phyloP scores from a whole-genome alignment of 2,113 vertebrate genomes.

The Amblyornis subalaris region DNA sequence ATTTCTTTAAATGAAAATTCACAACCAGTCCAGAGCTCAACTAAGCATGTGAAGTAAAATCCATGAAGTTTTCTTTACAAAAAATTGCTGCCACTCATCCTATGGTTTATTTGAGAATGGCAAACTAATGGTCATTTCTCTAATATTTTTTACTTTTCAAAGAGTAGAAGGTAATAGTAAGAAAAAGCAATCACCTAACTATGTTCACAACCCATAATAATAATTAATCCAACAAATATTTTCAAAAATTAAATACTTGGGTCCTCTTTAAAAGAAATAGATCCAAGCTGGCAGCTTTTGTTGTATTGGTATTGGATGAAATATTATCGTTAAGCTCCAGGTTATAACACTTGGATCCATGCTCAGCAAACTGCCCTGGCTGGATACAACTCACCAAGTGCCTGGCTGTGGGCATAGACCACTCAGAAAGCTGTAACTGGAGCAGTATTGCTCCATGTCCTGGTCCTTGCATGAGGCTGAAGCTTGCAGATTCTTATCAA shows the following conservation, averaged over 20 bases:
- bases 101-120: neutral
- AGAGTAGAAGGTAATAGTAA: neutral
- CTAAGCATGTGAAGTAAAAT: neutral
- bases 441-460: neutral
- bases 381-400: neutral
- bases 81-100: neutral
- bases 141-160: neutral
- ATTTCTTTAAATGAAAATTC: neutral
- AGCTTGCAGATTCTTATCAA: neutral
- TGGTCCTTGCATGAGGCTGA: neutral
- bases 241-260: neutral
- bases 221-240: neutral
- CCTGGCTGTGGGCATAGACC: neutral
- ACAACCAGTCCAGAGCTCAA: neutral
- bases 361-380: neutral
- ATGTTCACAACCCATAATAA: neutral
- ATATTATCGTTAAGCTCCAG: neutral
- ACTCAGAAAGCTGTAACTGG: neutral
- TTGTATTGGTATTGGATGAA: neutral
- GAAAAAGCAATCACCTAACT: neutral
- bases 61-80: neutral
- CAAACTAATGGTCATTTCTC: neutral
- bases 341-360: neutral
- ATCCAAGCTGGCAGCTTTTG: neutral
- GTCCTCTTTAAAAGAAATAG: neutral